Evolutionary conservation across 2,888 invertebrate species (phyloP).

Genomic region (Dynastes hyllus): DNA sequence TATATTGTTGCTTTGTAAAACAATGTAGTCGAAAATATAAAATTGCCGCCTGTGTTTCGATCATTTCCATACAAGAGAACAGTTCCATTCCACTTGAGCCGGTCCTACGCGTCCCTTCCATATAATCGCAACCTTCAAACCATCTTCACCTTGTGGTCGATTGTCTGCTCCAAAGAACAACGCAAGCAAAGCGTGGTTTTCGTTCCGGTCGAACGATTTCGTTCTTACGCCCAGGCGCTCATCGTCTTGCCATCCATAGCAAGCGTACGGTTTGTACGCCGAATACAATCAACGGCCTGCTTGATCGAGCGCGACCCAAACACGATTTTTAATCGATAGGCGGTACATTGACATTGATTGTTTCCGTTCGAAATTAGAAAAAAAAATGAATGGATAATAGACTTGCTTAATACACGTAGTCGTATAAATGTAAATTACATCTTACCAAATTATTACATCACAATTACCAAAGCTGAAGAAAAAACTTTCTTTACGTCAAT

Average conservation of each 20-base stretch:
- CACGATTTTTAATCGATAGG: slow-evolving; percentile 35
- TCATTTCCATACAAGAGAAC: too few species aligned
- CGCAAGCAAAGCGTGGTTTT: neutral
- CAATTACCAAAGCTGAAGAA: too few species aligned
- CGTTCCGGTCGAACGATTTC: slow-evolving; percentile 22
- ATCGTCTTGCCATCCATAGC: neutral
- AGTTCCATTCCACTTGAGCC: too few species aligned
- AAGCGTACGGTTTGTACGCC: neutral
- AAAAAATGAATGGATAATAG: too few species aligned
- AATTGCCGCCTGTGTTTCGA: too few species aligned
- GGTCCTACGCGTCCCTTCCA: too few species aligned
- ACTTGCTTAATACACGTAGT: neutral
- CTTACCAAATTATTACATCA: too few species aligned
- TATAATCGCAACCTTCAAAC: too few species aligned
- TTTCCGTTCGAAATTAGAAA: slow-evolving; percentile 8
- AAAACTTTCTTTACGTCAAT: too few species aligned
- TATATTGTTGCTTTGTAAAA: too few species aligned
- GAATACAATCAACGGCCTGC: slow-evolving; percentile 16
- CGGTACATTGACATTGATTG: slow-evolving; percentile 34
- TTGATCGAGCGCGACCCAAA: slow-evolving; percentile 29
- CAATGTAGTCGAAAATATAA: too few species aligned
- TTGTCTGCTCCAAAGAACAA: neutral
- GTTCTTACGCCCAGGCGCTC: slow-evolving; percentile 21
- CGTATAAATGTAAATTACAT: neutral
- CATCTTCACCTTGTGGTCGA: too few species aligned